Evolutionary conservation across 2,113 vertebrate species (phyloP).

Genomic region (Marmota monax): DNA sequence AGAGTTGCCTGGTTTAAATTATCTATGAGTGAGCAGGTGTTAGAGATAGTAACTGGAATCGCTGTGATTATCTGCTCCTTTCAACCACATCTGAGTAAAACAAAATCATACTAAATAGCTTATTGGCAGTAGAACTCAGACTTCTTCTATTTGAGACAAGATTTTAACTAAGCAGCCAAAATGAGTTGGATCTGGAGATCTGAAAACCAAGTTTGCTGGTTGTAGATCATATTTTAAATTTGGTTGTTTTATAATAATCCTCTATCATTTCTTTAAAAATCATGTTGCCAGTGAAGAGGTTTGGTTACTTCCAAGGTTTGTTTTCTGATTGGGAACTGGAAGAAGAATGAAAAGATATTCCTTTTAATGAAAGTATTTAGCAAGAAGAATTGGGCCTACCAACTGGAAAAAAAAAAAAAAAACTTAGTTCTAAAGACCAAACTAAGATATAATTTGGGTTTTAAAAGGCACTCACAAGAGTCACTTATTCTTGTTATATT

Average conservation of each 20-base stretch:
- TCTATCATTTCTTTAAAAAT: slow-evolving; percentile 39
- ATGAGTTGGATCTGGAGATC: background rate
- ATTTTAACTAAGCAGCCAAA: background rate
- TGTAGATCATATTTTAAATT: slow-evolving; percentile 1
- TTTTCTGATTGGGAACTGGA: slow-evolving; percentile 13
- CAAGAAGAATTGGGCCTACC: background rate
- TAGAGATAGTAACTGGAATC: slow-evolving; percentile 15
- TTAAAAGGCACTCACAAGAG: background rate
- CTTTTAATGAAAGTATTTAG: slow-evolving; percentile 37
- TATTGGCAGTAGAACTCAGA: background rate
- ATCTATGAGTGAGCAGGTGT: slow-evolving; percentile 65
- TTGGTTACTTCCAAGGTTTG: background rate
- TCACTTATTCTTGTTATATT: background rate
- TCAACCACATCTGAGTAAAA: slow-evolving; percentile 58
- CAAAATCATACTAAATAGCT: slow-evolving; percentile 33
- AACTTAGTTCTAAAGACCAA: background rate
- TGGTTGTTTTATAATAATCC: background rate
- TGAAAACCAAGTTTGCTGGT: background rate
- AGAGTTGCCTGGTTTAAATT: slow-evolving; percentile 49
- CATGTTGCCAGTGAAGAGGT: background rate
- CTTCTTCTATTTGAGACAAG: background rate
- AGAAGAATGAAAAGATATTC: background rate
- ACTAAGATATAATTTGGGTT: background rate
- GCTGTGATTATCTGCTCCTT: slow-evolving; percentile 55
- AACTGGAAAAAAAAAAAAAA: background rate